A percentile compares a stretch with the other conserved stretches of the same genome.
Evolutionary conservation across 1,140 invertebrate species (phyloP).

Genomic region (Papilio helenus): DNA sequence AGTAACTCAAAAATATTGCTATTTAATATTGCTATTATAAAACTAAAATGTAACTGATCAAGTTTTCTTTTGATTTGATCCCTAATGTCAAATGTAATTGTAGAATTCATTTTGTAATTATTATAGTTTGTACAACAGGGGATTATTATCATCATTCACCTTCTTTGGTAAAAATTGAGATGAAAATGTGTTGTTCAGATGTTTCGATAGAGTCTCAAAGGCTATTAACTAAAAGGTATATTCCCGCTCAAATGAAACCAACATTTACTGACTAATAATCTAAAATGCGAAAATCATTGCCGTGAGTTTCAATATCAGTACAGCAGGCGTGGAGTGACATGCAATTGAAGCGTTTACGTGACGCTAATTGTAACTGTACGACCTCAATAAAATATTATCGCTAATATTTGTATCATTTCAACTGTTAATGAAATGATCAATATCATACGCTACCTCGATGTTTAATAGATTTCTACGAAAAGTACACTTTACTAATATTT

Average conservation of each 20-base stretch:
- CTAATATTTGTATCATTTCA: slow-evolving; percentile 18
- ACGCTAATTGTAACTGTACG: slow-evolving; percentile 3
- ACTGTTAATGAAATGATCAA: neutral
- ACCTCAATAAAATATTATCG: slow-evolving; percentile 14
- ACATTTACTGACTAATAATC: too few species aligned
- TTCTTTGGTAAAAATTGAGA: too few species aligned
- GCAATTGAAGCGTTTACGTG: slow-evolving; percentile 27
- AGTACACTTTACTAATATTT: neutral
- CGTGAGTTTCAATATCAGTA: neutral
- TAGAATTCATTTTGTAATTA: neutral
- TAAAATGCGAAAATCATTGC: neutral
- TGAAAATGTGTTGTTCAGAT: too few species aligned
- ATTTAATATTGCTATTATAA: too few species aligned
- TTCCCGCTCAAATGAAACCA: too few species aligned
- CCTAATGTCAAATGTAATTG: neutral
- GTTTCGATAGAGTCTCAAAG: too few species aligned
- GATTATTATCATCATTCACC: too few species aligned
- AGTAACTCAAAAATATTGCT: too few species aligned
- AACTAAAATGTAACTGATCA: too few species aligned
- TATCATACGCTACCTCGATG: neutral
- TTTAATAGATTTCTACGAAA: neutral
- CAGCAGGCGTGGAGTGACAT: neutral
- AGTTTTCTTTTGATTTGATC: too few species aligned
- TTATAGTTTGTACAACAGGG: neutral
- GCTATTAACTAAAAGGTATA: too few species aligned